phyloP scores from a whole-genome alignment of 2,113 vertebrate species.

The Shinisaurus crocodilurus region DNA sequence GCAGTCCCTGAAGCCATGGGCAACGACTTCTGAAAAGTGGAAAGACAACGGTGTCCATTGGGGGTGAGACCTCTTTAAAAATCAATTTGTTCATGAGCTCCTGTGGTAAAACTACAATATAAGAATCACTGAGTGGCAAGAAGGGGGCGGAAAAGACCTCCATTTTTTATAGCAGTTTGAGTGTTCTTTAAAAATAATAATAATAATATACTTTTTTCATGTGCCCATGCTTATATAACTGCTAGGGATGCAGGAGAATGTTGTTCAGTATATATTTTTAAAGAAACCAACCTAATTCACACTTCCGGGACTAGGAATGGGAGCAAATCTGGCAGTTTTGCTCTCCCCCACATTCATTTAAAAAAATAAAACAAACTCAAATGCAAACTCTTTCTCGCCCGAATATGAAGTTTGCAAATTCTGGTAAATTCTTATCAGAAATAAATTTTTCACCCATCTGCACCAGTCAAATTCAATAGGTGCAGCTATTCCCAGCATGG shows the following conservation, averaged over 20 bases:
- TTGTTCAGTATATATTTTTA: background rate
- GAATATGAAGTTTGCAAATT: no score
- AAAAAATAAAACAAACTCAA: no score
- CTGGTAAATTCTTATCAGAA: no score
- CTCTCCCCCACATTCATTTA: no score
- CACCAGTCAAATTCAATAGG: no score
- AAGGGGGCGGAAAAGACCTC: background rate
- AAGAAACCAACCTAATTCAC: no score
- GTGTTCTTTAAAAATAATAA: background rate
- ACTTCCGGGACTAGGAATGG: no score
- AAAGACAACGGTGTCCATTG: background rate
- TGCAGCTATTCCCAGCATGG: no score
- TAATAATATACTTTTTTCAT: background rate
- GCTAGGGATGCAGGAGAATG: background rate
- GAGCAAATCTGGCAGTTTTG: no score
- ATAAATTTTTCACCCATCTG: no score
- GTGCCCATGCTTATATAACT: background rate
- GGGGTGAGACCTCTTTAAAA: conserved; percentile 1
- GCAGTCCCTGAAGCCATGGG: background rate
- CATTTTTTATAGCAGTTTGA: background rate
- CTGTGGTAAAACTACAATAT: background rate
- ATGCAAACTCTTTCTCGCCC: no score
- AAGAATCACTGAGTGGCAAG: background rate
- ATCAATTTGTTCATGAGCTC: background rate
- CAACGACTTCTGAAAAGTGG: background rate